Evolutionary conservation across 1,140 invertebrate genomes (phyloP).

Genomic region (Drosophila albomicans): DNA sequence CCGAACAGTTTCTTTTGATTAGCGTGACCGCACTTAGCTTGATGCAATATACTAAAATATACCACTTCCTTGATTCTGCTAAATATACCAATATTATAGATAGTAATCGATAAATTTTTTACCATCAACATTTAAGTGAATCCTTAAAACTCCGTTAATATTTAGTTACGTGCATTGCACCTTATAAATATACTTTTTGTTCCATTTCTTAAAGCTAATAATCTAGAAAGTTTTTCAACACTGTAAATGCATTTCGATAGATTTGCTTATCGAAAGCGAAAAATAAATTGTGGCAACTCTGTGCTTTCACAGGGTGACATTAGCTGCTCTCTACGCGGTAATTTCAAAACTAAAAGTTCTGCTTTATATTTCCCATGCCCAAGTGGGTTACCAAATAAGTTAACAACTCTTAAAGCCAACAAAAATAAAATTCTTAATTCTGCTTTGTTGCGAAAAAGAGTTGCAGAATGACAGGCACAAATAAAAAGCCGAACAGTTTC

Average conservation of each 20-base stretch:
- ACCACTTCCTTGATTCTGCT: background rate
- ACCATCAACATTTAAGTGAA: too few species aligned
- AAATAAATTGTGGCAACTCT: background rate
- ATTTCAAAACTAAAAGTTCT: background rate
- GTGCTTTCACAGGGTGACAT: background rate
- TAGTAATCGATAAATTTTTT: too few species aligned
- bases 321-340: background rate
- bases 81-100: too few species aligned
- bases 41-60: background rate
- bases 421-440: background rate
- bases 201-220: too few species aligned
- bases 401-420: too few species aligned
- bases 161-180: too few species aligned
- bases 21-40: background rate
- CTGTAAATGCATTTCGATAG: background rate
- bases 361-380: too few species aligned
- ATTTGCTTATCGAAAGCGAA: too few species aligned
- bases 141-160: too few species aligned
- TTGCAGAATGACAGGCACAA: conserved; percentile 76
- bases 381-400: too few species aligned
- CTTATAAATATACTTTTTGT: too few species aligned
- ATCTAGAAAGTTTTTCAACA: too few species aligned
- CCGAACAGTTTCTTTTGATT: conserved; percentile 1
- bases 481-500: conserved; percentile 40
- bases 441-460: conserved; percentile 22